A percentile compares a stretch with the other conserved stretches of the same genome.
Conservation (phyloP, 1,140 invertebrate genomes). For the Temnothorax longispinosus region DNA sequence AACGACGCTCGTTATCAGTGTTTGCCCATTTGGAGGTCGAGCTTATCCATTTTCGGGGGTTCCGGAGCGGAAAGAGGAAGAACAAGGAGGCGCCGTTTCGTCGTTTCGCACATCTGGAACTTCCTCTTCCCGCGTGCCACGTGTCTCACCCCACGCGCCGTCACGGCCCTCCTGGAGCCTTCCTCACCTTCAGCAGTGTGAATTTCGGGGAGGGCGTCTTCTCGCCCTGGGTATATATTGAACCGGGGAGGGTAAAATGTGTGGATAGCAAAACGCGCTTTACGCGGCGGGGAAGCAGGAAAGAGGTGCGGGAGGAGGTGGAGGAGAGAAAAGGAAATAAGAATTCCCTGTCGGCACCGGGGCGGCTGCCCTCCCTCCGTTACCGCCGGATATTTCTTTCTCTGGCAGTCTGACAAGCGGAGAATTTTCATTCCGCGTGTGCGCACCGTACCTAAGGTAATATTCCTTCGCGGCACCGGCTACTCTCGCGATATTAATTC, state of each 20-base stretch:
- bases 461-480: slow-evolving; percentile 34
- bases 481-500: slow-evolving; percentile 55
- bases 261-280: slow-evolving; percentile 45
- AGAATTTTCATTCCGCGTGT: slow-evolving; percentile 26
- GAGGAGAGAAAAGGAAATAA: slow-evolving; percentile 36
- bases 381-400: slow-evolving; percentile 42
- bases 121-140: slow-evolving; percentile 3
- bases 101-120: slow-evolving; percentile 33
- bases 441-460: slow-evolving; percentile 21
- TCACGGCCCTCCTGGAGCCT: neutral
- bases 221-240: slow-evolving; percentile 34
- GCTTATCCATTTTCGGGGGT: slow-evolving; percentile 51
- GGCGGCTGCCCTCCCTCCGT: neutral
- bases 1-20: slow-evolving; percentile 53
- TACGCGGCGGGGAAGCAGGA: neutral
- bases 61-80: slow-evolving; percentile 4
- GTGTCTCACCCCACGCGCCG: neutral
- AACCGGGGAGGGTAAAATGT: slow-evolving; percentile 28
- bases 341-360: slow-evolving; percentile 46
- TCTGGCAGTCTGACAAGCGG: slow-evolving; percentile 18
- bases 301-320: neutral
- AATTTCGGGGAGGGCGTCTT: slow-evolving; percentile 33
- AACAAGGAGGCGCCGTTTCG: slow-evolving; percentile 29
- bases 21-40: slow-evolving; percentile 16
- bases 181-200: neutral